phyloP scores from a whole-genome alignment of 1,140 invertebrate species.

The Asobara japonica region DNA sequence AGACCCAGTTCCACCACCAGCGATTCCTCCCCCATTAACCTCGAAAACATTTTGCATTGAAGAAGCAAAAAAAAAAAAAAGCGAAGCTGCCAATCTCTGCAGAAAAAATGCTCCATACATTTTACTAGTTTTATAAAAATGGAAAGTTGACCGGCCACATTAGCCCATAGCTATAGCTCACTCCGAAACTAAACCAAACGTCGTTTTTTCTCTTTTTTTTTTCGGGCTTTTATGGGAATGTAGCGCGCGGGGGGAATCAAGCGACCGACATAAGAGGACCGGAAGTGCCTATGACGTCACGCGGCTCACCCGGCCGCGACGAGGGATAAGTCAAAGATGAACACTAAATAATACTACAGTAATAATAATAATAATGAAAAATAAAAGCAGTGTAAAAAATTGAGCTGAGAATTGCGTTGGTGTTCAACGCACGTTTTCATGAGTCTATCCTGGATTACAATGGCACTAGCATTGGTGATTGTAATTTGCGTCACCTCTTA shows the following conservation, averaged over 20 bases:
- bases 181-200: neutral
- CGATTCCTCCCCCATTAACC: constrained; percentile 2
- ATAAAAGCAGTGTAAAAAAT: constrained; percentile 5
- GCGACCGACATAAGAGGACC: constrained; percentile 10
- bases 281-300: constrained; percentile 27
- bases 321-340: neutral
- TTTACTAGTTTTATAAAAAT: constrained; percentile 4
- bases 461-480: neutral
- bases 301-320: neutral
- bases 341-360: too few relatives aligned
- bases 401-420: neutral
- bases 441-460: neutral
- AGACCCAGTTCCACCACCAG: constrained; percentile 50
- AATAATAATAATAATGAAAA: neutral
- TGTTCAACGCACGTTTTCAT: constrained; percentile 2
- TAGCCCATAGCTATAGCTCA: neutral
- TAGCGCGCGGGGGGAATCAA: neutral
- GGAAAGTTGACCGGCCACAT: neutral
- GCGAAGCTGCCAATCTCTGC: too few relatives aligned
- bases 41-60: neutral
- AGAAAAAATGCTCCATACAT: too few relatives aligned
- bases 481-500: constrained; percentile 40
- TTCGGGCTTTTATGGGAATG: constrained; percentile 2
- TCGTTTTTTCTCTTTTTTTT: neutral
- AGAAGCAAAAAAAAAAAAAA: neutral